Evolutionary conservation across 2,888 invertebrate species (phyloP).

Genomic region (Metallyticus violacea): DNA sequence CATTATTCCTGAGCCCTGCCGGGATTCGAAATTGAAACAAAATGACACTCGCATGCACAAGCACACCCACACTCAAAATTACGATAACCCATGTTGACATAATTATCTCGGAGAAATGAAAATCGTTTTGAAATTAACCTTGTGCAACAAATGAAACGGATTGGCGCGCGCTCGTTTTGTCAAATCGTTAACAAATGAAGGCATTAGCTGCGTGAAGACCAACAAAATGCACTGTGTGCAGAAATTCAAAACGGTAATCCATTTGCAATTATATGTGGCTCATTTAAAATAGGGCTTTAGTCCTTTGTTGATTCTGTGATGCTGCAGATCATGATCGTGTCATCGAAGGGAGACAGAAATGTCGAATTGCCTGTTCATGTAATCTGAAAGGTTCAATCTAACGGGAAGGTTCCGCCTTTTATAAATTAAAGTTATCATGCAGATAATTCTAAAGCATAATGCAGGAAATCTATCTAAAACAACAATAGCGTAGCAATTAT

Average conservation of each 20-base stretch:
- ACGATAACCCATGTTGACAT: neutral
- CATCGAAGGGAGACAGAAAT: neutral
- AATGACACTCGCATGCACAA: neutral
- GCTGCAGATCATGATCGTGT: neutral
- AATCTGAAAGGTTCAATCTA: neutral
- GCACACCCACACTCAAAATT: neutral
- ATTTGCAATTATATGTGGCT: constrained; percentile 2
- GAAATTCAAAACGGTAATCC: neutral
- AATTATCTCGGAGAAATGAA: neutral
- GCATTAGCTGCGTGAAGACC: neutral
- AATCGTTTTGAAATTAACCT: neutral
- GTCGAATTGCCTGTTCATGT: neutral
- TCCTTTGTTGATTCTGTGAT: neutral
- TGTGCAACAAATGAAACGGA: neutral
- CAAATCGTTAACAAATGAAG: constrained; percentile 12
- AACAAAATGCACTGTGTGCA: neutral
- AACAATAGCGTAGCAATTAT: no score
- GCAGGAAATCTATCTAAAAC: neutral
- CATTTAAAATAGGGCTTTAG: neutral
- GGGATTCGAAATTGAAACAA: neutral
- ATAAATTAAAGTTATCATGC: neutral
- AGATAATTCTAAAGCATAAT: neutral
- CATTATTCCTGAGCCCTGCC: neutral
- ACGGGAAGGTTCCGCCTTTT: neutral
- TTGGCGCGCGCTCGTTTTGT: neutral